Percentiles rank a stretch among this genome's conserved stretches.
phyloP scores from a whole-genome alignment of 2,797 vertebrate species.

The Coreius guichenoti region DNA sequence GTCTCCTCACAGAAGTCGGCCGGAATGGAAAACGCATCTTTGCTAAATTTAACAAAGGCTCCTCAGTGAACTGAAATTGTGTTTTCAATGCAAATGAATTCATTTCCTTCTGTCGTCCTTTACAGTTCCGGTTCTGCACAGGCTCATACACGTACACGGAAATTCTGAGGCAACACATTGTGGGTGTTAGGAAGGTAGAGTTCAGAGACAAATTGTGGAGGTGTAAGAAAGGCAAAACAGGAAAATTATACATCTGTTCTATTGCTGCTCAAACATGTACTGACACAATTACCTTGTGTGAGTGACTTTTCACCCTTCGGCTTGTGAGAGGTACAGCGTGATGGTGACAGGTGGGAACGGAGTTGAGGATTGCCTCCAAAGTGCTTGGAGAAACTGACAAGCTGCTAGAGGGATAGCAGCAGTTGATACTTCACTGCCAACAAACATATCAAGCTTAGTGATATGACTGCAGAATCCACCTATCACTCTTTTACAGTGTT shows the following conservation, averaged over 20 bases:
- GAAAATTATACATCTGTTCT: slow-evolving; percentile 51
- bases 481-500: slow-evolving; percentile 1
- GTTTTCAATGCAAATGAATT: slow-evolving; percentile 17
- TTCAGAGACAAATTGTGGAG: slow-evolving; percentile 45
- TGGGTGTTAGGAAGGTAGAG: slow-evolving; percentile 19
- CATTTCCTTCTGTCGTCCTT: slow-evolving; percentile 11
- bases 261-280: slow-evolving; percentile 44
- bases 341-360: slow-evolving; percentile 33
- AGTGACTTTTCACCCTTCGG: slow-evolving; percentile 48
- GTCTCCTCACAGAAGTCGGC: slow-evolving; percentile 24
- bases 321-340: slow-evolving; percentile 8
- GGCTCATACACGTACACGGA: background rate
- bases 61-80: slow-evolving; percentile 11
- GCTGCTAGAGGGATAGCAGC: slow-evolving; percentile 19
- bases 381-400: slow-evolving; percentile 35
- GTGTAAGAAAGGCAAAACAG: slow-evolving; percentile 37
- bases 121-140: background rate
- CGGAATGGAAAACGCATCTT: slow-evolving; percentile 36
- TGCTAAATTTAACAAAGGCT: slow-evolving; percentile 29
- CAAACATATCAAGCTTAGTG: slow-evolving; percentile 17
- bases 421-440: slow-evolving; percentile 21
- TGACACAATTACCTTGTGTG: slow-evolving; percentile 46
- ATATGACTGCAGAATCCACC: background rate
- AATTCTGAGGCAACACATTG: slow-evolving; percentile 18
- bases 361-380: slow-evolving; percentile 39